Evolutionary conservation across 2,797 vertebrate species (phyloP), one percentile per base, ranked within the genome.

Genomic region (Antennarius maculatus): DNA sequence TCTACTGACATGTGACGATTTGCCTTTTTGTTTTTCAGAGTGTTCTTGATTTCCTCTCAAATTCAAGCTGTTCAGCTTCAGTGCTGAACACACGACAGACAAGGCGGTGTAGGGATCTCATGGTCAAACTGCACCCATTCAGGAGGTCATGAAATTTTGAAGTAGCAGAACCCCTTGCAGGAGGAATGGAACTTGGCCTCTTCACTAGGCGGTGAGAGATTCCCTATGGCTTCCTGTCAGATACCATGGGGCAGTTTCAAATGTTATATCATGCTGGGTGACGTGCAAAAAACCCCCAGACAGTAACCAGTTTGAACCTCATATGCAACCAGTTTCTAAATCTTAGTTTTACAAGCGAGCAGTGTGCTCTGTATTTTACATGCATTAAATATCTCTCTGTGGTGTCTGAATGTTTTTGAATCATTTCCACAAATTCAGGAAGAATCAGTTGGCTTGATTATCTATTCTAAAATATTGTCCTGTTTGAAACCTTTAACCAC

Each of bases 121-220:
- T 56, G 70, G 87, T 85, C 67, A 84, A 78, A 81, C 76, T 81
- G 83, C 86, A 74, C 51, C 39, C 71, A 88, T 87, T 92, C 88
- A 87, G 79, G 61, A 79, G 88, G 89, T 86, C 74, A 65, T 74
- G 52, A 66, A 71, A 88, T 39, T 87, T 83, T 86, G 80, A 86
- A 88, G 79, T 67, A 80, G 81, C 76, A 69, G 41, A 80, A 71
- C 66, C 81, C 23, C 61, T 70, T 87, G 85, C 83, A 83, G 83
- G 80, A 88, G 83, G 80, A 85, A 80, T 83, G 84, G 64, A 89
- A 81, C 81, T 77, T 84, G 86, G 84, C 87, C 83, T 91, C 87
- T 85, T 92, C 53, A 60, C 89, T 82, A 84, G 84, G 79, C 88
- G 84, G 77, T 81, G 85, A 81, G 74, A 89, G 65, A 90, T 89